Conservation (phyloP, 2,113 vertebrate species). For the Heterotis niloticus region DNA sequence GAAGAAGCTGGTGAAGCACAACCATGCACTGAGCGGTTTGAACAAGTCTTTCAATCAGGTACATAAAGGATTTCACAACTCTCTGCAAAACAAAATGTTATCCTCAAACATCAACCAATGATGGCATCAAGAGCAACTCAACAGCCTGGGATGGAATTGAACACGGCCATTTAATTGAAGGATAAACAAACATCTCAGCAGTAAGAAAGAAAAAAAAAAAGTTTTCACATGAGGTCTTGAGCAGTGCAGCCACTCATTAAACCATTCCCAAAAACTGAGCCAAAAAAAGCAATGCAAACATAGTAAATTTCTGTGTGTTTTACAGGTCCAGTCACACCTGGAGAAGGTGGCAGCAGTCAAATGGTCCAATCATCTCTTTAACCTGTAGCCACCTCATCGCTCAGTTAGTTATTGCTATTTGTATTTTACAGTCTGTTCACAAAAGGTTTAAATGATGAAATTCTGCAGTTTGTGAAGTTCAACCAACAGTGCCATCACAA, state of each 20-base stretch:
- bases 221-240: not conserved
- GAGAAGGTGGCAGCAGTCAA: not conserved
- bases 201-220: not conserved
- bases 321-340: conserved; percentile 20
- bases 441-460: too few species aligned
- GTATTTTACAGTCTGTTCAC: not conserved
- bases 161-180: not conserved
- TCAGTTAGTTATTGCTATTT: too few species aligned
- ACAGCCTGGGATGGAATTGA: not conserved
- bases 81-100: too few species aligned
- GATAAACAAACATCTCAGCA: too few species aligned
- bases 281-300: not conserved
- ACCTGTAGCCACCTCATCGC: not conserved
- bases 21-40: not conserved
- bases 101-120: not conserved
- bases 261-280: too few species aligned
- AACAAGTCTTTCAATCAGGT: conserved; percentile 28
- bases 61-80: not conserved
- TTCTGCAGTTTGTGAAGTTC: too few species aligned
- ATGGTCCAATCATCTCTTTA: conserved; percentile 10
- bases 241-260: not conserved
- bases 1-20: conserved; percentile 15
- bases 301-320: not conserved
- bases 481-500: too few species aligned
- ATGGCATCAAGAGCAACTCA: not conserved